Evolutionary conservation across 2,797 vertebrate species (phyloP).

Genomic region (Neomorphus geoffroyi): DNA sequence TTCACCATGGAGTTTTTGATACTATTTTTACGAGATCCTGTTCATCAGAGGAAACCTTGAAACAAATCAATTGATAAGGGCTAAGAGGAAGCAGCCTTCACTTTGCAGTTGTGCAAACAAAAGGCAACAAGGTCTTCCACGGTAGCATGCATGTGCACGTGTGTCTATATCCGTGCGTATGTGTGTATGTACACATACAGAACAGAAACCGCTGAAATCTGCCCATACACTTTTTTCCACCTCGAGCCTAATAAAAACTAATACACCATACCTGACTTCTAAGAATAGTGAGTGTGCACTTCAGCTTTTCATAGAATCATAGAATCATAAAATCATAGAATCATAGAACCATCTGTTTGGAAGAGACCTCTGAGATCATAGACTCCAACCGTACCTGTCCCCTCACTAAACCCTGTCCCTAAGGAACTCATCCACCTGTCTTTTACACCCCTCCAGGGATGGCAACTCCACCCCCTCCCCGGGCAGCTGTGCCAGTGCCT

Average conservation of each 20-base stretch:
- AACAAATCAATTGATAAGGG: background rate
- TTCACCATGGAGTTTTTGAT: background rate
- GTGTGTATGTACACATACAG: rapidly evolving
- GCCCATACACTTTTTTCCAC: background rate
- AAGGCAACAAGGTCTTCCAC: background rate
- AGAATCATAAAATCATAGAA: no score
- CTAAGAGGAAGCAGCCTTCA: background rate
- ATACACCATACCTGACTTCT: background rate
- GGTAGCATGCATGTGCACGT: background rate
- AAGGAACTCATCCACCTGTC: no score
- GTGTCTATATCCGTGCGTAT: background rate
- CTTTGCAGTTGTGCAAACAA: background rate
- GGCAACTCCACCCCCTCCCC: no score
- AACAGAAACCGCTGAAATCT: background rate
- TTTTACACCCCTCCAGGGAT: no score
- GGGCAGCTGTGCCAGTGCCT: no score
- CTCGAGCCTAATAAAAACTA: background rate
- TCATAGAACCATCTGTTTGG: no score
- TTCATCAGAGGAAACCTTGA: background rate
- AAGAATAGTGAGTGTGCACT: background rate
- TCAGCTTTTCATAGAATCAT: no score
- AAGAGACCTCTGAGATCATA: no score
- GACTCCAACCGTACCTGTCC: no score
- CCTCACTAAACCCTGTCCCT: no score
- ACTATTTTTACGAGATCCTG: background rate